Evolutionary conservation across 2,797 vertebrate species (phyloP), one percentile per base, ranked within the genome.

Genomic region (Ara ararauna): DNA sequence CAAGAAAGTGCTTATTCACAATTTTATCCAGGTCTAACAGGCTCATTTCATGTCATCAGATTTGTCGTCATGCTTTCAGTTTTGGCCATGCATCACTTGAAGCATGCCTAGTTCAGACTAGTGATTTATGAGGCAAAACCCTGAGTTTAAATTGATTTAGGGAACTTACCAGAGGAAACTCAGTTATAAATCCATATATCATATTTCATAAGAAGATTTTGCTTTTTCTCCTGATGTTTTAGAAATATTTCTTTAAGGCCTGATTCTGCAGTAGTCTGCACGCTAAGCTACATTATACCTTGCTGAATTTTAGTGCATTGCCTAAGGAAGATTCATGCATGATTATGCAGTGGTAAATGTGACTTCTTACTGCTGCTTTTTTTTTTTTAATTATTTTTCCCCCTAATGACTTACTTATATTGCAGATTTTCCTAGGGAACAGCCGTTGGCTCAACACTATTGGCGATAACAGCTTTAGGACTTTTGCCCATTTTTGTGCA

Each of bases 111-210:
- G 8, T 90, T 94, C 58, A 81, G 50, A 24, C 26, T 40, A 62
- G 56, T 90, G 92, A 94, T 95, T 82, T 94, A 96, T 89, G 67
- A 93, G 60, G 40, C 65, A 73, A 72, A 61, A 87, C 60, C 24
- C 71, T 4, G 20, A 42, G 1, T 79, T 94, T 90, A 95, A 91
- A 91, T 86, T 86, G 80, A 92, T 92, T 88, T 68, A 86, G 64
- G 74, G 54, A 91, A 88, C 45, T 74, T 95, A 86, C 54, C 34
- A 32, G n/a, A 8, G 40, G 40, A 71, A 95, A 76, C 44, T 74
- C 76, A 58, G 77, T 91, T 90, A 90, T 76, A 81, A 86, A 93
- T 88, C 60, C 74, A 86, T 75, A 79, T 50, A 95, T 36, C 36
- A 20, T 78, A 48, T 91, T 84, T 95, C 77, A 79, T 45, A 9